phyloP scores from a whole-genome alignment of 2,797 vertebrate species.

The Antennarius maculatus region DNA sequence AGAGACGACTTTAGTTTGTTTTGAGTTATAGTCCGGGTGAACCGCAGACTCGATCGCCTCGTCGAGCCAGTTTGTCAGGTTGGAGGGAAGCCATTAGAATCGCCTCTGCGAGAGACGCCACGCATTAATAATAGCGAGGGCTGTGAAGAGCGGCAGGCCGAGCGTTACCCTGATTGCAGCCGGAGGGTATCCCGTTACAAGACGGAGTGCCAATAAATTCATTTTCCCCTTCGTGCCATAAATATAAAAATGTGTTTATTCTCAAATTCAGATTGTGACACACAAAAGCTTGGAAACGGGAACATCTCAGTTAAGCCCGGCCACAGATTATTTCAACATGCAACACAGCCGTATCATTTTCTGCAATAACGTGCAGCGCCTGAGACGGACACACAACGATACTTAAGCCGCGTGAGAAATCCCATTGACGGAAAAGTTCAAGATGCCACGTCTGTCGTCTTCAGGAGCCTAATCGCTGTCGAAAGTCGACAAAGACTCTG shows the following conservation, averaged over 20 bases:
- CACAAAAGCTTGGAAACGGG: slow-evolving; percentile 51
- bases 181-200: slow-evolving; percentile 64
- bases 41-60: slow-evolving; percentile 71
- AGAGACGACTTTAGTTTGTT: slow-evolving; percentile 76
- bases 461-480: slow-evolving; percentile 14
- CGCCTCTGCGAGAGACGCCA: slow-evolving; percentile 64
- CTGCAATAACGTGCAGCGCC: slow-evolving; percentile 42
- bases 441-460: slow-evolving; percentile 73
- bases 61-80: slow-evolving; percentile 70
- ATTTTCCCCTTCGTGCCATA: slow-evolving; percentile 51
- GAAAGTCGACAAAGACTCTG: too few relatives aligned
- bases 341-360: slow-evolving; percentile 51
- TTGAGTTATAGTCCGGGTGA: slow-evolving; percentile 71
- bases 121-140: slow-evolving; percentile 68
- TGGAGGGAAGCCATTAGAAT: slow-evolving; percentile 71
- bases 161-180: slow-evolving; percentile 66
- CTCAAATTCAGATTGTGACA: slow-evolving; percentile 60
- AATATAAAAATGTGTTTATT: slow-evolving; percentile 64
- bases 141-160: slow-evolving; percentile 53
- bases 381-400: slow-evolving; percentile 47
- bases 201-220: slow-evolving; percentile 65
- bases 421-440: slow-evolving; percentile 61
- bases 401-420: slow-evolving; percentile 67
- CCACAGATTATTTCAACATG: slow-evolving; percentile 62
- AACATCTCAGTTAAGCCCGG: slow-evolving; percentile 42